phyloP scores from a whole-genome alignment of 30 jellyfish, hydroid and myxozoan species.

The Nemopilema nomurai region DNA sequence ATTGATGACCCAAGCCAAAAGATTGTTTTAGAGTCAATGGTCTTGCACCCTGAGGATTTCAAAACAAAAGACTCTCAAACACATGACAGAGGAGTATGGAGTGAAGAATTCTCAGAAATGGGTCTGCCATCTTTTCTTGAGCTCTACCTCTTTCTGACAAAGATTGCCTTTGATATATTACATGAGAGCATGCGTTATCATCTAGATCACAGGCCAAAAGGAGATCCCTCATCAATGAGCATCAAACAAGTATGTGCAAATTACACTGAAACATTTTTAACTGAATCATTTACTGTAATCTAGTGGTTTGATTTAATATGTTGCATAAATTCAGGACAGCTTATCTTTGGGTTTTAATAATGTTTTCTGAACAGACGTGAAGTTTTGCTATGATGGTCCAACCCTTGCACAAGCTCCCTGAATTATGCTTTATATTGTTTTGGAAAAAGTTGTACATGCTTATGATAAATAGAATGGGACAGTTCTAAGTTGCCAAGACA shows the following conservation, averaged over 20 bases:
- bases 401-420: too few species aligned
- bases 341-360: too few species aligned
- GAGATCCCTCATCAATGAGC: constrained; percentile 90
- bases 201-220: constrained; percentile 86
- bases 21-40: constrained; percentile 46
- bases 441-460: too few species aligned
- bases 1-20: constrained; percentile 57
- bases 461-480: too few species aligned
- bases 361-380: too few species aligned
- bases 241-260: constrained; percentile 78
- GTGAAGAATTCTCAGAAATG: constrained; percentile 80
- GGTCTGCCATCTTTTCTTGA: constrained; percentile 92
- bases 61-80: constrained; percentile 6
- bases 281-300: too few species aligned
- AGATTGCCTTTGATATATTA: constrained; percentile 77
- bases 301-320: too few species aligned
- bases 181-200: constrained; percentile 90
- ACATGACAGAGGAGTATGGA: constrained; percentile 79
- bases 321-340: too few species aligned
- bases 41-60: constrained; percentile 62
- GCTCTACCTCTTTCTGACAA: constrained; percentile 66
- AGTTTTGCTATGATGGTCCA: too few species aligned
- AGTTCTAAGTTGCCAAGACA: too few species aligned
- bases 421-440: too few species aligned
- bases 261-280: background rate